A percentile compares a stretch with the other conserved stretches of the same genome.
These are phyloP conservation scores for Laupala kohalensis DNA, from an alignment of 1,140 invertebrate genomes.

Conservation along the genomic window DNA sequence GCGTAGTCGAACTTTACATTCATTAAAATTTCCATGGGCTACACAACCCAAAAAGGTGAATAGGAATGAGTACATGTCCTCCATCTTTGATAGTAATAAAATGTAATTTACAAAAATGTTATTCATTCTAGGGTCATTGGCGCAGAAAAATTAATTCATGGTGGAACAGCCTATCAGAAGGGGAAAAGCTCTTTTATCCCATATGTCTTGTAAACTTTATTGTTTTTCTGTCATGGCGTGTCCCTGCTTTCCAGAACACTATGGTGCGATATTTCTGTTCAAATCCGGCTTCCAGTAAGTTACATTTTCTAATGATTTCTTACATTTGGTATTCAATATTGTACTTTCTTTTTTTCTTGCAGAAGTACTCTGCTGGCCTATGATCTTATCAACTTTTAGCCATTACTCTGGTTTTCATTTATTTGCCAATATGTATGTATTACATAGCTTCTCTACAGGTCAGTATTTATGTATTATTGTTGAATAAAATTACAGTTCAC, in stretches of 20 bases:
- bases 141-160: constrained; percentile 44
- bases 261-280: constrained; percentile 82
- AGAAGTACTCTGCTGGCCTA: constrained; percentile 66
- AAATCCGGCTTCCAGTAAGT: constrained; percentile 59
- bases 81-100: no score
- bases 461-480: constrained; percentile 18
- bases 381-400: constrained; percentile 87
- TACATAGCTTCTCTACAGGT: constrained; percentile 61
- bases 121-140: constrained; percentile 33
- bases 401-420: constrained; percentile 80
- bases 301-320: not conserved
- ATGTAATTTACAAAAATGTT: no score
- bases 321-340: not conserved
- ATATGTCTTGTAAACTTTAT: constrained; percentile 65
- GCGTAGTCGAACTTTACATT: constrained; percentile 37
- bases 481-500: not conserved
- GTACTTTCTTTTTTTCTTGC: constrained; percentile 10
- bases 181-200: constrained; percentile 64
- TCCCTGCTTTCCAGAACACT: constrained; percentile 50
- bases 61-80: no score
- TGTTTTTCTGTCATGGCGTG: constrained; percentile 72
- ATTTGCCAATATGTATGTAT: constrained; percentile 87
- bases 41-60: not conserved
- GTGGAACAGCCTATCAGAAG: constrained; percentile 62
- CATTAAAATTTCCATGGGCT: constrained; percentile 10